Evolutionary conservation across 2,797 vertebrate genomes (phyloP).

Genomic region (Chelidonichthys spinosus): DNA sequence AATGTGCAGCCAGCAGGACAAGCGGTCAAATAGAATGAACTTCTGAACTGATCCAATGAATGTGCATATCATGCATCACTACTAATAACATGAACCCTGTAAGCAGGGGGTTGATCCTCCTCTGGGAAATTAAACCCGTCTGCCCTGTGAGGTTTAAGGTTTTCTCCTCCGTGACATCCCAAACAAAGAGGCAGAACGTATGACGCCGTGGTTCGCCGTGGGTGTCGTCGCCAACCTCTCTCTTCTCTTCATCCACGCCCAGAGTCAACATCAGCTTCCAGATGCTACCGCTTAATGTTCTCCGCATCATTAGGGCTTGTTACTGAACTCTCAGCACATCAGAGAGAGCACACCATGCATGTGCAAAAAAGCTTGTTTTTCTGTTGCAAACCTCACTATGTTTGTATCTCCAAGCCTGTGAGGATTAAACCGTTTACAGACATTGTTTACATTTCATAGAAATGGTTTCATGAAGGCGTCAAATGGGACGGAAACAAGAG

Average conservation of each 20-base stretch:
- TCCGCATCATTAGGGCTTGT: slow-evolving; percentile 54
- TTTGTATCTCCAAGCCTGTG: slow-evolving; percentile 5
- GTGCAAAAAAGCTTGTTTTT: slow-evolving; percentile 4
- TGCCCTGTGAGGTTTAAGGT: slow-evolving; percentile 28
- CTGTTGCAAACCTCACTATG: slow-evolving; percentile 5
- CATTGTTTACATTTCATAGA: slow-evolving; percentile 12
- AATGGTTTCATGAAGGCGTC: slow-evolving; percentile 26
- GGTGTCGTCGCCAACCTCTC: slow-evolving; percentile 21
- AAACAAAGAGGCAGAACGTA: slow-evolving; percentile 44
- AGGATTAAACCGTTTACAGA: slow-evolving; percentile 12
- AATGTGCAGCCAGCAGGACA: neutral
- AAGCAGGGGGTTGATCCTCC: slow-evolving; percentile 13
- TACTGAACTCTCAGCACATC: slow-evolving; percentile 34
- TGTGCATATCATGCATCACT: neutral
- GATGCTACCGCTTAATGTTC: slow-evolving; percentile 54
- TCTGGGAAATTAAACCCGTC: slow-evolving; percentile 27
- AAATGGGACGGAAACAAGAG: neutral
- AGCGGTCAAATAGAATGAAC: neutral
- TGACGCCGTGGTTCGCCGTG: too few species aligned
- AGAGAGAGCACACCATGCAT: neutral
- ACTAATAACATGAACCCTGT: neutral
- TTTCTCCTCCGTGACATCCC: slow-evolving; percentile 45
- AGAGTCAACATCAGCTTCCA: slow-evolving; percentile 58
- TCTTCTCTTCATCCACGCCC: slow-evolving; percentile 17
- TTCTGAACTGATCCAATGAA: neutral